phyloP scores from a whole-genome alignment of 2,113 vertebrate genomes.

The Chaenocephalus aceratus region DNA sequence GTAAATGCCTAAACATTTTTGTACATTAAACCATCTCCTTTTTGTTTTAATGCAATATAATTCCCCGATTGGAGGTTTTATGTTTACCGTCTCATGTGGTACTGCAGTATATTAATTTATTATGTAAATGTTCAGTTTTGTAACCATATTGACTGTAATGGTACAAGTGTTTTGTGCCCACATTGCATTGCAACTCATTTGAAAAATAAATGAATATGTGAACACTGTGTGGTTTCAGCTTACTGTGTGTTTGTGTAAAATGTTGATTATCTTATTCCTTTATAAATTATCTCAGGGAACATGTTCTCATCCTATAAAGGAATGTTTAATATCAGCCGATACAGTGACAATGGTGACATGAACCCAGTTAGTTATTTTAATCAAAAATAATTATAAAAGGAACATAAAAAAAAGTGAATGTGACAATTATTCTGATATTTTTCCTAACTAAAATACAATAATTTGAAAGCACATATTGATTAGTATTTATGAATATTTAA shows the following conservation, averaged over 20 bases:
- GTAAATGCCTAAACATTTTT: slow-evolving; percentile 76
- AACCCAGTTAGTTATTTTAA: not conserved
- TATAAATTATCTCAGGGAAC: not conserved
- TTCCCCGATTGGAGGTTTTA: slow-evolving; percentile 55
- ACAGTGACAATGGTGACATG: not conserved
- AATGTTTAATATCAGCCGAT: no score
- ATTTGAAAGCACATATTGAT: no score
- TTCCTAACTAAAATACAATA: no score
- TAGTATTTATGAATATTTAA: no score
- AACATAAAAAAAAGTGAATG: no score
- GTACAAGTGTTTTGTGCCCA: slow-evolving; percentile 75
- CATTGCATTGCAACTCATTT: slow-evolving; percentile 72
- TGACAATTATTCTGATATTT: no score
- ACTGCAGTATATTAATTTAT: slow-evolving; percentile 83
- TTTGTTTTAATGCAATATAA: slow-evolving; percentile 74
- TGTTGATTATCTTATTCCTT: not conserved
- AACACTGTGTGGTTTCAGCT: slow-evolving; percentile 15
- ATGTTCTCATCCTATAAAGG: not conserved
- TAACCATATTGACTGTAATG: slow-evolving; percentile 76
- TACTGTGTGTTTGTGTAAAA: not conserved
- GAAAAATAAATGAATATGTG: slow-evolving; percentile 78
- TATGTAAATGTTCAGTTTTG: slow-evolving; percentile 77
- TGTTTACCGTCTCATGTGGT: slow-evolving; percentile 77
- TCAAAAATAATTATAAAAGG: not conserved
- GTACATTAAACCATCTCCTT: slow-evolving; percentile 73